Evolutionary conservation across 92 coral and sea anemone genomes (phyloP), one percentile per base, ranked within the genome.

Genomic region (Parazoanthus swiftii): DNA sequence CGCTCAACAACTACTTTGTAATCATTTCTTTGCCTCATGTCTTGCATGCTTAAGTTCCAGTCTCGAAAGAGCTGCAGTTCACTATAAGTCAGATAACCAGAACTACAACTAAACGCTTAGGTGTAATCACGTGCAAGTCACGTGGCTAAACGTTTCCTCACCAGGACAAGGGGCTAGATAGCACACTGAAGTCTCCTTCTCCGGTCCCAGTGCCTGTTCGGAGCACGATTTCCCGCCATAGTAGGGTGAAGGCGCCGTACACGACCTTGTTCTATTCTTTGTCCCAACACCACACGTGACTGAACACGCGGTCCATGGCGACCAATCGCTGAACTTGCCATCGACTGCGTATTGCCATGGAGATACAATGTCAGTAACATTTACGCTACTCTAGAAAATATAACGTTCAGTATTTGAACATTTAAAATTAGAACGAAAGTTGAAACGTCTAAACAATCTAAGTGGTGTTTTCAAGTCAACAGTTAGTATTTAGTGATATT

Each of bases 121-220:
- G 25, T 9, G 26, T 5, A 1, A 20, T 21, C 50, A 11, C 51
- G 26, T 15, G 8, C 36, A 66, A 43, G 21, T 59, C 20, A 75
- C 18, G 42, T 38, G 29, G 14, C 9, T 25, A 43, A 21, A 15
- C 29, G 58, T 74, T 3, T 51, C 21, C 90, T 72, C 87, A 97
- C 99, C 98, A 90, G 95, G 98, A 79, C 99, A 97, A 4, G 99
- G 99, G 86, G 91, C 94, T 86, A 93, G 86, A 56, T 95, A 92
- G 72, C 99, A 97, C 85, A 90, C 91, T 5, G 95, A 92, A 0
- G 91, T 79, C 88, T 95, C 98, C 71, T 85, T 74, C 59, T 86
- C 91, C 3, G 99, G 92, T 4, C 98, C 99, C 91, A 93, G 88
- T 78, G 72, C 95, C 88, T 95, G 98, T 93, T 95, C 98, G 21